These are phyloP conservation scores for Diphyllodes magnificus DNA, from an alignment of 2,113 vertebrate species.

Conservation along the genomic window DNA sequence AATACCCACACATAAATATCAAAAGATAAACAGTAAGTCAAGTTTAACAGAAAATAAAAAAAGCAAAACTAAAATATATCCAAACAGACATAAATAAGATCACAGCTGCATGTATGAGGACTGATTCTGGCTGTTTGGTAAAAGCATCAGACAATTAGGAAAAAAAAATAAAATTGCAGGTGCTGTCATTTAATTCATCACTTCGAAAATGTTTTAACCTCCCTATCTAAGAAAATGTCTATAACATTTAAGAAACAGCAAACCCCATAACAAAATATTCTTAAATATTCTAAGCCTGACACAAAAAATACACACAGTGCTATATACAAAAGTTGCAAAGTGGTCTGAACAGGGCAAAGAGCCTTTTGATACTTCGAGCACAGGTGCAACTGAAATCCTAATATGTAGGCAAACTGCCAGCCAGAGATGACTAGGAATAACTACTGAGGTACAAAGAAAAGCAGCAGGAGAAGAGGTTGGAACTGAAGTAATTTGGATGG, in stretches of 20 bases:
- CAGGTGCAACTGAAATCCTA: background rate
- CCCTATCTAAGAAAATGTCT: background rate
- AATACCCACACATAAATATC: conserved; percentile 17
- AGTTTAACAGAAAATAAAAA: conserved; percentile 2
- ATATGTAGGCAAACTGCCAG: background rate
- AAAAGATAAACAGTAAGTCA: conserved; percentile 2
- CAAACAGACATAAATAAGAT: background rate
- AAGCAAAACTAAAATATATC: background rate
- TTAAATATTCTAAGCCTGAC: background rate
- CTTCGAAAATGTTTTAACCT: background rate
- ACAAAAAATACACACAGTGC: background rate
- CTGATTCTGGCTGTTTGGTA: background rate
- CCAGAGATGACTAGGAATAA: background rate
- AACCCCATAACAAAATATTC: background rate
- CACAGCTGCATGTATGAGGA: background rate
- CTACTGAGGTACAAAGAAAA: background rate
- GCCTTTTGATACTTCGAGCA: background rate
- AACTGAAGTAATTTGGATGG: background rate
- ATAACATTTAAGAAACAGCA: background rate
- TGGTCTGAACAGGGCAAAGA: background rate
- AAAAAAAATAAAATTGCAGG: background rate
- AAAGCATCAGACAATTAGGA: background rate
- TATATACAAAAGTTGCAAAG: background rate
- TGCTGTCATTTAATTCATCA: background rate
- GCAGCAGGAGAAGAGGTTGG: background rate